Conservation (phyloP, 2,797 vertebrate species). For the Enteromius anoplus region DNA sequence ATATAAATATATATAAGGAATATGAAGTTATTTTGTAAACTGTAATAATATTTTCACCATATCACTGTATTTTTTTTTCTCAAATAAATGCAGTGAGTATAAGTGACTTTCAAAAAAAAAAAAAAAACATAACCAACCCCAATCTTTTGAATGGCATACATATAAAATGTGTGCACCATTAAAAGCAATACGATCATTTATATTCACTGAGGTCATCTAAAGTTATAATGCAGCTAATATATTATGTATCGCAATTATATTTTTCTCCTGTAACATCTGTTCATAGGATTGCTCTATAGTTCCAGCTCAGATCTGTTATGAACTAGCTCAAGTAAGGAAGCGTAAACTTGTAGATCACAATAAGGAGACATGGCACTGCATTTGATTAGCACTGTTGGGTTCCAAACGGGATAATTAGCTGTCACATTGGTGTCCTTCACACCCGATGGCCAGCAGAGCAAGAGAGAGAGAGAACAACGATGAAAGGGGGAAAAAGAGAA, state of each 20-base stretch:
- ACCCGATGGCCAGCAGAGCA: conserved; percentile 68
- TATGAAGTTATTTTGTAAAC: not conserved
- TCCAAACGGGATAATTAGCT: conserved; percentile 77
- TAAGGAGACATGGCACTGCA: not conserved
- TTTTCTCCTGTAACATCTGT: not conserved
- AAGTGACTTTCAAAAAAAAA: not conserved
- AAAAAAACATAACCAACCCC: not conserved
- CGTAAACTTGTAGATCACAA: not conserved
- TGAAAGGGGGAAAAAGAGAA: conserved; percentile 21
- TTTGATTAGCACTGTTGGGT: conserved; percentile 57
- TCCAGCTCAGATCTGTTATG: not conserved
- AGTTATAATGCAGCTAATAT: not conserved
- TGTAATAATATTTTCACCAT: not conserved
- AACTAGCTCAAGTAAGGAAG: not conserved
- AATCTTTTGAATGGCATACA: too few species aligned
- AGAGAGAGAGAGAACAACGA: conserved; percentile 24
- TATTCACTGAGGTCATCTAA: not conserved
- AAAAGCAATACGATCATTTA: not conserved
- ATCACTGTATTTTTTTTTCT: not conserved
- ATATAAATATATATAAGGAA: too few species aligned
- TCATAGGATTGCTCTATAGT: not conserved
- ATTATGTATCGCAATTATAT: not conserved
- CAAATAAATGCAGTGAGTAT: not conserved
- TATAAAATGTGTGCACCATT: not conserved
- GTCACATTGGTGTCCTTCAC: conserved; percentile 82